These are phyloP conservation scores for Sorex fumeus DNA, from an alignment of 2,113 vertebrate genomes.

Conservation along the genomic window DNA sequence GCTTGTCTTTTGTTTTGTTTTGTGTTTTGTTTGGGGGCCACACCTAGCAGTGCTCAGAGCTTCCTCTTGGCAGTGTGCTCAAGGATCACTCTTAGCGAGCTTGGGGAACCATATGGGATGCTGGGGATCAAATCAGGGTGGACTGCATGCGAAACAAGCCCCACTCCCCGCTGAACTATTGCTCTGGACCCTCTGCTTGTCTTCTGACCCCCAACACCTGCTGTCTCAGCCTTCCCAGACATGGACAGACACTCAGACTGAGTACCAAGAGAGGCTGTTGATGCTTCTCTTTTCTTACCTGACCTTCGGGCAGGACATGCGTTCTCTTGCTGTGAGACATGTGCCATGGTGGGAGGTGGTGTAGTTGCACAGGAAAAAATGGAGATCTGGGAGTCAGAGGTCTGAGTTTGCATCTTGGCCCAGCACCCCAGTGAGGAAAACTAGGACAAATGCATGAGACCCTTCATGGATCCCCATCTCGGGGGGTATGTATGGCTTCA, in stretches of 20 bases:
- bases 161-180: no score
- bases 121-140: no score
- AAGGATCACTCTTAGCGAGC: no score
- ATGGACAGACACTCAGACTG: fast-evolving
- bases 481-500: fast-evolving
- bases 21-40: no score
- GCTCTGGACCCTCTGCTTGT: no score
- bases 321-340: no score
- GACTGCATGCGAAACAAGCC: no score
- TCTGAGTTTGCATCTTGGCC: neutral
- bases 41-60: no score
- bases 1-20: neutral
- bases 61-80: no score
- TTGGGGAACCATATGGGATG: no score
- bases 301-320: neutral
- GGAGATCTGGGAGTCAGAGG: neutral
- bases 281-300: neutral
- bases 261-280: neutral
- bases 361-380: neutral
- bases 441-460: neutral
- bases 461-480: neutral
- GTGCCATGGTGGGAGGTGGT: neutral
- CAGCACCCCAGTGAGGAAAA: neutral
- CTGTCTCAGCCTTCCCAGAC: neutral
- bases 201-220: neutral